These are phyloP conservation scores for Ophraella communa DNA, from an alignment of 2,888 invertebrate species.

Conservation along the genomic window DNA sequence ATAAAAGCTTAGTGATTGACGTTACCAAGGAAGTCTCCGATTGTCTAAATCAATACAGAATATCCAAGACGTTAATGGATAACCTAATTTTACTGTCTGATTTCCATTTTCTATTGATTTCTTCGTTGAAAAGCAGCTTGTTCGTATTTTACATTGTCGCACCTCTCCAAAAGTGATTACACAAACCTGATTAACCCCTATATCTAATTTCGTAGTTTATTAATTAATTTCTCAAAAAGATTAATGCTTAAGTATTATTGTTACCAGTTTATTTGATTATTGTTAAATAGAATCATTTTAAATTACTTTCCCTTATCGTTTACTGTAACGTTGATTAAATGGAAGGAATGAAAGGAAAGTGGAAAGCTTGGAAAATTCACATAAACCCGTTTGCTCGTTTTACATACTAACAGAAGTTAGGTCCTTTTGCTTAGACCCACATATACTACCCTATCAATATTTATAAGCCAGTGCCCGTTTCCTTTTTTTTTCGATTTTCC, in stretches of 20 bases:
- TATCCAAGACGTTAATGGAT: constrained; percentile 1
- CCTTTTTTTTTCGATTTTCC: constrained; percentile 48
- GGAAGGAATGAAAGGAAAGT: constrained; percentile 30
- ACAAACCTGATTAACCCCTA: too few species aligned
- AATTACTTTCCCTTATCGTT: constrained; percentile 6
- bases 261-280: too few species aligned
- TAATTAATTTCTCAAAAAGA: too few species aligned
- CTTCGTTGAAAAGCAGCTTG: background rate
- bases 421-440: background rate
- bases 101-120: background rate
- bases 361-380: constrained; percentile 38
- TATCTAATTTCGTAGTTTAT: too few species aligned
- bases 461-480: constrained; percentile 46
- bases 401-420: constrained; percentile 25
- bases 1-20: background rate
- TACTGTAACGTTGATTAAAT: constrained; percentile 34
- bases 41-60: constrained; percentile 1
- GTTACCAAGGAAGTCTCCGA: background rate
- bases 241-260: too few species aligned
- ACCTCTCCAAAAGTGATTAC: too few species aligned
- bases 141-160: background rate
- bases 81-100: constrained; percentile 3
- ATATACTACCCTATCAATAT: constrained; percentile 46
- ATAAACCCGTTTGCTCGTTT: constrained; percentile 25
- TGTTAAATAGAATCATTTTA: background rate